These are phyloP conservation scores for Acrossocheilus fasciatus DNA, from an alignment of 2,797 vertebrate genomes.

Conservation along the genomic window DNA sequence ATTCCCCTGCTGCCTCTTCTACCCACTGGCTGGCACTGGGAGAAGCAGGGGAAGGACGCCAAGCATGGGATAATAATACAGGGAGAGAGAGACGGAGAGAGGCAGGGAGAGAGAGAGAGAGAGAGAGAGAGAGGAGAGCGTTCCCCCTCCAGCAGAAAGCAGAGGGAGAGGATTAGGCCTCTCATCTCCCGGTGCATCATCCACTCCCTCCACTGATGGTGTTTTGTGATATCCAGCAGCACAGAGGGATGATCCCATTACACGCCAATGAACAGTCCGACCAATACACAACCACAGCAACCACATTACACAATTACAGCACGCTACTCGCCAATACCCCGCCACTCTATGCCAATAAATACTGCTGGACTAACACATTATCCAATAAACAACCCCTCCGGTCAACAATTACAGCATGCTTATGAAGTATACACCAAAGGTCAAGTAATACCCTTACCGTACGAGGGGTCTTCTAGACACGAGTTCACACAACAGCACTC, in stretches of 20 bases:
- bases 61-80: slow-evolving; percentile 59
- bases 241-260: slow-evolving; percentile 86
- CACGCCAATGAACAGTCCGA: slow-evolving; percentile 87
- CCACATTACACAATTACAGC: slow-evolving; percentile 51
- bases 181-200: slow-evolving; percentile 65
- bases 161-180: slow-evolving; percentile 60
- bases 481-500: slow-evolving; percentile 60
- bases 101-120: neutral
- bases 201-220: slow-evolving; percentile 63
- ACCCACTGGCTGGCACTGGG: slow-evolving; percentile 63
- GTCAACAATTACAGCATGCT: slow-evolving; percentile 48
- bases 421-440: slow-evolving; percentile 36
- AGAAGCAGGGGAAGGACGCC: slow-evolving; percentile 58
- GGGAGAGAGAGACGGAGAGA: slow-evolving; percentile 40
- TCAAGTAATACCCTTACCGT: slow-evolving; percentile 25
- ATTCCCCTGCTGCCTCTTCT: slow-evolving; percentile 62
- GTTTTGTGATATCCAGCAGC: slow-evolving; percentile 64
- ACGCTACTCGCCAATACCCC: slow-evolving; percentile 29
- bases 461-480: slow-evolving; percentile 10
- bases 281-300: slow-evolving; percentile 53
- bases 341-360: slow-evolving; percentile 43
- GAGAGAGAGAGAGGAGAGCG: slow-evolving; percentile 31
- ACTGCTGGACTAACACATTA: slow-evolving; percentile 30
- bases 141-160: slow-evolving; percentile 56
- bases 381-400: slow-evolving; percentile 43